Evolutionary conservation across 2,797 vertebrate genomes (phyloP).

Genomic region (Notolabrus celidotus): DNA sequence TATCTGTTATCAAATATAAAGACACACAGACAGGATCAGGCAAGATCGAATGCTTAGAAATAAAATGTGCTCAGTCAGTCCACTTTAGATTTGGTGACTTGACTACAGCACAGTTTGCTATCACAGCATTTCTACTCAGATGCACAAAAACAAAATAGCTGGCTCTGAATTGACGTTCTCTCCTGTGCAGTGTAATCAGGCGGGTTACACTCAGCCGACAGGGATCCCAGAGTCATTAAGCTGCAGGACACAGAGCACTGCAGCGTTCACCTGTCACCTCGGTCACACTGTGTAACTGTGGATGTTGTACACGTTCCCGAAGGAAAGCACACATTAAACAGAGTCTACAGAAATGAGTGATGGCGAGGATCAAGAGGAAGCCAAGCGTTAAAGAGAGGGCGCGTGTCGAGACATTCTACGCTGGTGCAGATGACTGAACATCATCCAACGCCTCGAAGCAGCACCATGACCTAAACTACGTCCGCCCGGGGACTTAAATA

Average conservation of each 20-base stretch:
- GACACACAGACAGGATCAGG: no score
- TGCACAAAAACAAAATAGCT: slow-evolving; percentile 7
- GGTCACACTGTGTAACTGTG: not conserved
- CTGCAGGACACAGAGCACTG: slow-evolving; percentile 25
- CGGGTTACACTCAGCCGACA: not conserved
- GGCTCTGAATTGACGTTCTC: slow-evolving; percentile 14
- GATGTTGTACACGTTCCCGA: not conserved
- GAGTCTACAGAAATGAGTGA: slow-evolving; percentile 24
- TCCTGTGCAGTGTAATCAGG: not conserved
- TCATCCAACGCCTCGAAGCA: slow-evolving; percentile 16
- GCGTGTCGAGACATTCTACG: slow-evolving; percentile 9
- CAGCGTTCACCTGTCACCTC: slow-evolving; percentile 36
- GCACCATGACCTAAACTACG: slow-evolving; percentile 1
- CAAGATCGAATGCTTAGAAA: no score
- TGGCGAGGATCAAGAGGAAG: slow-evolving; percentile 30
- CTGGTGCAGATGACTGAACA: slow-evolving; percentile 44
- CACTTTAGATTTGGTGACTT: no score
- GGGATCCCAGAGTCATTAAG: not conserved
- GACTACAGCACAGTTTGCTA: not conserved
- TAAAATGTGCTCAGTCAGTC: no score
- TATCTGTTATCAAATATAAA: no score
- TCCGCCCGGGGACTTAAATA: not conserved
- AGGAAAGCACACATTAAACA: slow-evolving; percentile 10
- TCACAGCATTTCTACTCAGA: slow-evolving; percentile 14
- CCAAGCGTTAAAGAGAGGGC: slow-evolving; percentile 21